A percentile compares a stretch with the other conserved stretches of the same genome.
Evolutionary conservation across 2,113 vertebrate species (phyloP).

Genomic region (Chloebia gouldiae): DNA sequence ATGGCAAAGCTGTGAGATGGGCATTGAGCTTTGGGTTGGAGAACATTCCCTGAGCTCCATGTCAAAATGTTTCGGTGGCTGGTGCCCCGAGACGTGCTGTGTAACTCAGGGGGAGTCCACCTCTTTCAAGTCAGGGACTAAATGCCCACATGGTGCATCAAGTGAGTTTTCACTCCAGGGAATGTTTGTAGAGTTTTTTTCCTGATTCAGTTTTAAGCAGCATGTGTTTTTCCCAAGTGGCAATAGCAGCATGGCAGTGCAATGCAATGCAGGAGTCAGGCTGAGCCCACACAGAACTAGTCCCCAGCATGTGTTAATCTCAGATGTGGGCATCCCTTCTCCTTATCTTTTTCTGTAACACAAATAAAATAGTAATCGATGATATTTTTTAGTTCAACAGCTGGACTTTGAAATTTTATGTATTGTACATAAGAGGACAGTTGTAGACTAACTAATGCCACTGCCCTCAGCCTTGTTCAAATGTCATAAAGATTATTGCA

Average conservation of each 20-base stretch:
- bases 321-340: background rate
- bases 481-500: constrained; percentile 20
- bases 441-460: background rate
- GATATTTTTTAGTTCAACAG: background rate
- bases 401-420: background rate
- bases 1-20: background rate
- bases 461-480: constrained; percentile 25
- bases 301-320: background rate
- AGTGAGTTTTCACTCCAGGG: background rate
- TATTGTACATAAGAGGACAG: background rate
- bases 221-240: background rate
- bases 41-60: background rate
- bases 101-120: background rate
- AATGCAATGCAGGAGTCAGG: background rate
- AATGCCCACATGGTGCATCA: accelerated
- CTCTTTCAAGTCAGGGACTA: background rate
- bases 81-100: background rate
- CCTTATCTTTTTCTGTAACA: background rate
- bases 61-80: background rate
- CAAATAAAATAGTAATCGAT: background rate
- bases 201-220: background rate
- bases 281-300: background rate
- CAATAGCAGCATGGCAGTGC: background rate
- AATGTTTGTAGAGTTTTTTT: background rate
- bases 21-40: background rate